Conservation (phyloP, 2,113 vertebrate genomes). For the Myanophis thanlyinensis region DNA sequence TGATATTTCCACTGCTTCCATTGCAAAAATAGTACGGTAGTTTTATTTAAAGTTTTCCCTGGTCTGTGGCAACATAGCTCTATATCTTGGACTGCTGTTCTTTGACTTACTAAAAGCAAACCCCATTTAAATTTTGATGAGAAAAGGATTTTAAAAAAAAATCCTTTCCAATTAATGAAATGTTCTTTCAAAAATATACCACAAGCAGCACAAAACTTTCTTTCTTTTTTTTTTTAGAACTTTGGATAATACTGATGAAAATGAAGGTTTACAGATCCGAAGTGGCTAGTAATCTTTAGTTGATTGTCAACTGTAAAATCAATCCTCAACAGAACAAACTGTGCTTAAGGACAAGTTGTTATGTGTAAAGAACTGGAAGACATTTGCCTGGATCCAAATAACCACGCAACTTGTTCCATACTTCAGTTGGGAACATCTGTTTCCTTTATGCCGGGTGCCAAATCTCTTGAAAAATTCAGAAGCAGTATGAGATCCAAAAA, state of each 20-base stretch:
- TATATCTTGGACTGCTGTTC: background rate
- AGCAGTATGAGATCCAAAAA: background rate
- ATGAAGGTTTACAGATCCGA: background rate
- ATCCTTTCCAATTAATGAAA: background rate
- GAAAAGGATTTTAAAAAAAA: background rate
- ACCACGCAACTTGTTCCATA: background rate
- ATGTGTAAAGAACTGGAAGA: background rate
- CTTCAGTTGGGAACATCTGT: background rate
- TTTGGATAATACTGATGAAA: background rate
- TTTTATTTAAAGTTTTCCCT: background rate
- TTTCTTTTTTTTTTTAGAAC: background rate
- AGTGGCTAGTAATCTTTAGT: background rate
- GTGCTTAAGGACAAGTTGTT: background rate
- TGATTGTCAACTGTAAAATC: background rate
- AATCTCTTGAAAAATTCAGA: background rate
- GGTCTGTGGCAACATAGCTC: background rate
- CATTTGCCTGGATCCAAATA: background rate
- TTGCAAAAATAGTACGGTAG: background rate
- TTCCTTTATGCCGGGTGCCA: background rate
- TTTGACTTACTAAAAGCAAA: background rate
- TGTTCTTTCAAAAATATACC: background rate
- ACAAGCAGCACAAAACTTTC: background rate
- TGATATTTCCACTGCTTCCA: background rate
- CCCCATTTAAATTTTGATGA: background rate
- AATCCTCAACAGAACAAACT: background rate